Percentiles rank a stretch among this genome's conserved stretches.
These are phyloP conservation scores for Diachasma alloeum DNA, from an alignment of 1,140 invertebrate genomes.

Conservation along the genomic window DNA sequence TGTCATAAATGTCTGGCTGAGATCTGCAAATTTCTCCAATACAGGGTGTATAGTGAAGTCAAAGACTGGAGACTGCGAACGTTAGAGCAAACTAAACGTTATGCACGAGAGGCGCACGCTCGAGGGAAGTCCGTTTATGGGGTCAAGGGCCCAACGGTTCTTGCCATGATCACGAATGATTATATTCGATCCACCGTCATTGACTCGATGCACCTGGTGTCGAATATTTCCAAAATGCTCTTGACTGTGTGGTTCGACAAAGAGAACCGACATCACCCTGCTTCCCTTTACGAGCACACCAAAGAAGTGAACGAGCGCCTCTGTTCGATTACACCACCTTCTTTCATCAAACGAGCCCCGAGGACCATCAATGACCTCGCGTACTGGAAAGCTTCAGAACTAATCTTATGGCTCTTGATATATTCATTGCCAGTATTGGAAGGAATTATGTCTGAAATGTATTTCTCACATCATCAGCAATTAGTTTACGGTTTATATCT, in stretches of 20 bases:
- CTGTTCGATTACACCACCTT: too few relatives aligned
- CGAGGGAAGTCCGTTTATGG: neutral
- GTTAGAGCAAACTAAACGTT: neutral
- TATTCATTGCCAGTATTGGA: neutral
- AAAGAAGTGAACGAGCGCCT: constrained; percentile 8
- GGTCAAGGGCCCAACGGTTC: neutral
- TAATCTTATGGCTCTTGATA: neutral
- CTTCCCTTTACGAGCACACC: neutral
- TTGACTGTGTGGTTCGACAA: neutral
- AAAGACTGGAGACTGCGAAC: neutral
- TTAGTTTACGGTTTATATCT: neutral
- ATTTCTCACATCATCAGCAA: neutral
- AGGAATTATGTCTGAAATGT: neutral
- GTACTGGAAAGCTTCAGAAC: too few relatives aligned
- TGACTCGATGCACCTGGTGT: too few relatives aligned
- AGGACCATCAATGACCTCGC: too few relatives aligned
- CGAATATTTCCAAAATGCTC: neutral
- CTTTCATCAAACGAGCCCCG: too few relatives aligned
- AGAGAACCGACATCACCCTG: neutral
- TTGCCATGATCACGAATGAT: neutral
- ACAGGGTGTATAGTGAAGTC: neutral
- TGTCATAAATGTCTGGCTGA: neutral
- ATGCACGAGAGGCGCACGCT: neutral
- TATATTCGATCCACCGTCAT: constrained; percentile 5
- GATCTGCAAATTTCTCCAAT: neutral